phyloP scores from a whole-genome alignment of 1,140 invertebrate species.

The Conus betulinus region DNA sequence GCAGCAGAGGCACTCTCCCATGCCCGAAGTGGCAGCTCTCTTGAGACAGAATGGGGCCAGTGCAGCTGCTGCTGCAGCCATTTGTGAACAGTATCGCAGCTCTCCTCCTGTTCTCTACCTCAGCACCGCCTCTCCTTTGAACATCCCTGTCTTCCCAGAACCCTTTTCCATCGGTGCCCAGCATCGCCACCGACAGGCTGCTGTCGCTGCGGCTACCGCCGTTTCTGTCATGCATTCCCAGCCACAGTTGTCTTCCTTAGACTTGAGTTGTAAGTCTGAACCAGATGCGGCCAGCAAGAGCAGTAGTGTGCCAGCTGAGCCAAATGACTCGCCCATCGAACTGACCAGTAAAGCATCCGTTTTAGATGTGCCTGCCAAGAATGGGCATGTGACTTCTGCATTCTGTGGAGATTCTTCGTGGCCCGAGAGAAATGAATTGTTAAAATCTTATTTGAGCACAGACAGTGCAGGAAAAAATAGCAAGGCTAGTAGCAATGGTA shows the following conservation, averaged over 20 bases:
- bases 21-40: conserved; percentile 24
- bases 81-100: conserved; percentile 32
- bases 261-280: conserved; percentile 21
- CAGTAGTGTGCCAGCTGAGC: background rate
- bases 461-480: background rate
- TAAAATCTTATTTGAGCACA: conserved; percentile 18
- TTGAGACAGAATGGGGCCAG: conserved; percentile 36
- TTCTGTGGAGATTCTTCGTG: conserved; percentile 10
- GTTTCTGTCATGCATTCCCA: background rate
- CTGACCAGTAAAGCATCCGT: conserved; percentile 24
- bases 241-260: conserved; percentile 38
- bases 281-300: conserved; percentile 10
- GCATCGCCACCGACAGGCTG: conserved; percentile 19
- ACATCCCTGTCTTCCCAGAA: conserved; percentile 50
- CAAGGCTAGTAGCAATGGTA: background rate
- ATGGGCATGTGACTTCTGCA: conserved; percentile 12
- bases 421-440: conserved; percentile 29
- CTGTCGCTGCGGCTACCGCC: conserved; percentile 7
- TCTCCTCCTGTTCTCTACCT: conserved; percentile 32
- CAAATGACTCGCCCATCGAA: conserved; percentile 24
- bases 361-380: conserved; percentile 1
- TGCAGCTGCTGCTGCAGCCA: conserved; percentile 17
- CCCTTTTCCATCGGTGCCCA: conserved; percentile 40
- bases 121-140: conserved; percentile 30
- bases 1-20: conserved; percentile 21